Evolutionary conservation across 2,797 vertebrate genomes (phyloP).

Genomic region (Fistularia tabacaria): DNA sequence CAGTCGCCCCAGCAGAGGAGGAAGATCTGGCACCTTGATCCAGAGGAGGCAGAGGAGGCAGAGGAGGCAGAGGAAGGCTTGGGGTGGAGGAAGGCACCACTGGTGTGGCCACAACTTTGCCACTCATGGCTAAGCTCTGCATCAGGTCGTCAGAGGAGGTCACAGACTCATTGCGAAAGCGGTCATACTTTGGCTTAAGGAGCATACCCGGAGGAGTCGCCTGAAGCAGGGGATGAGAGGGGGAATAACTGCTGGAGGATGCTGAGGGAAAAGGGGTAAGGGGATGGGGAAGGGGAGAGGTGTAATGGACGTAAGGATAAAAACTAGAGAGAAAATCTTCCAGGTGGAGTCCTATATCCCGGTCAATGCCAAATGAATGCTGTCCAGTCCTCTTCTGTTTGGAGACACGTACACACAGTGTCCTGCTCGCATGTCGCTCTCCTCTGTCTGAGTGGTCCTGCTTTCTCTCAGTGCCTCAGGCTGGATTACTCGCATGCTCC

Average conservation of each 20-base stretch:
- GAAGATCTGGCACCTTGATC: conserved; percentile 64
- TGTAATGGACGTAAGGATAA: conserved; percentile 34
- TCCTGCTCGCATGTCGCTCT: conserved; percentile 63
- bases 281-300: conserved; percentile 36
- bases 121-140: conserved; percentile 83
- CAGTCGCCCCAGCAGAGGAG: conserved; percentile 59
- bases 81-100: conserved; percentile 70
- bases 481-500: conserved; percentile 45
- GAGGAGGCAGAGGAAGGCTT: conserved; percentile 70
- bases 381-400: conserved; percentile 64
- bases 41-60: conserved; percentile 69
- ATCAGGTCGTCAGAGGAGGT: conserved; percentile 84
- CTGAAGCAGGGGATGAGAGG: conserved; percentile 59
- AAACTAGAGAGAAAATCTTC: conserved; percentile 52
- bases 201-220: conserved; percentile 84
- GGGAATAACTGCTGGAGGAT: conserved; percentile 50
- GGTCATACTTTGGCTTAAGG: conserved; percentile 90
- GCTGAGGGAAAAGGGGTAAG: conserved; percentile 25
- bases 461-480: conserved; percentile 54
- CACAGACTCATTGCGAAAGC: conserved; percentile 87
- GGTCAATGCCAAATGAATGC: conserved; percentile 47
- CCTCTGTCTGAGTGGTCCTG: conserved; percentile 59
- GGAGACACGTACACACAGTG: conserved; percentile 53
- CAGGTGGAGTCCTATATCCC: conserved; percentile 57
- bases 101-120: conserved; percentile 80